Evolutionary conservation across 2,888 invertebrate species (phyloP).

Genomic region (Brenthis hecate): DNA sequence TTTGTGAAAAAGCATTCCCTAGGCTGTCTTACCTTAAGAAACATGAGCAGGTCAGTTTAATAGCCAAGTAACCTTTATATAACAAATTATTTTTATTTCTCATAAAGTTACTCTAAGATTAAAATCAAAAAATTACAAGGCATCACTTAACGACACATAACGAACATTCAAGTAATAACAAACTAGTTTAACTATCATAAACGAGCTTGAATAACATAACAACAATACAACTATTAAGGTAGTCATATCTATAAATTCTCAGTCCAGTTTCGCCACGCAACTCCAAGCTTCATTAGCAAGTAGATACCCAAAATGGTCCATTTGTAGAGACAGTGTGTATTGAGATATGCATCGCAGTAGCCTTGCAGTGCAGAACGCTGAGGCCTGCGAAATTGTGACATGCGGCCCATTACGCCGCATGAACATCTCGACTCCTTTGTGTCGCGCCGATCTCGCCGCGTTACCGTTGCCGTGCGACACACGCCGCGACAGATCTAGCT

Average conservation of each 20-base stretch:
- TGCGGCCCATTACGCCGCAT: slow-evolving; percentile 71
- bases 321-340: slow-evolving; percentile 73
- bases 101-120: slow-evolving; percentile 12
- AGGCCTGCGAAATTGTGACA: slow-evolving; percentile 71
- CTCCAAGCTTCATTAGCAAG: slow-evolving; percentile 77
- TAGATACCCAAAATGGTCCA: slow-evolving; percentile 79
- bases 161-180: slow-evolving; percentile 20
- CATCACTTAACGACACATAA: slow-evolving; percentile 19
- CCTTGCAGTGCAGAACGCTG: slow-evolving; percentile 58
- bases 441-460: slow-evolving; percentile 68
- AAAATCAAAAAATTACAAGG: slow-evolving; percentile 16
- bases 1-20: slow-evolving; percentile 95
- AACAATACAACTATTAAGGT: slow-evolving; percentile 64
- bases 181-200: slow-evolving; percentile 51
- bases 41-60: slow-evolving; percentile 91
- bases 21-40: slow-evolving; percentile 93
- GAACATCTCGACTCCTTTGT: slow-evolving; percentile 79
- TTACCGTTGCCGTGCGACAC: slow-evolving; percentile 68
- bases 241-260: slow-evolving; percentile 72
- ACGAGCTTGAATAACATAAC: slow-evolving; percentile 56
- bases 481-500: slow-evolving; percentile 74
- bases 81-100: slow-evolving; percentile 1
- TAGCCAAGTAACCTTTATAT: not conserved
- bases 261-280: slow-evolving; percentile 69
- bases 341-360: slow-evolving; percentile 76